These are phyloP conservation scores for Drosophila parvula DNA, from an alignment of 1,140 invertebrate genomes.

Conservation along the genomic window DNA sequence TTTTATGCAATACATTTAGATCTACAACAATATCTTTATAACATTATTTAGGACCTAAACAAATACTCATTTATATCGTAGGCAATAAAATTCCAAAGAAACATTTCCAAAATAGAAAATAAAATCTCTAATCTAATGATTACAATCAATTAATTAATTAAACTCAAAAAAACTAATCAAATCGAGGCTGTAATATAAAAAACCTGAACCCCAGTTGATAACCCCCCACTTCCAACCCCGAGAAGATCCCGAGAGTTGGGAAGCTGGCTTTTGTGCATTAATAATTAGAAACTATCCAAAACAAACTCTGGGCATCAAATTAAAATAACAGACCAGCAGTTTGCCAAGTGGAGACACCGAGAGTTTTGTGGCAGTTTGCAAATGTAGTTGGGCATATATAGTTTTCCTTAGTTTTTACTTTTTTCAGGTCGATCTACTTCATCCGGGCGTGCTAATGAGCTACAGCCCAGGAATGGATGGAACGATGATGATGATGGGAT, in stretches of 20 bases:
- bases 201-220: no score
- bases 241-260: conserved; percentile 7
- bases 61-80: neutral
- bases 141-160: conserved; percentile 1
- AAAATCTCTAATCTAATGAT: neutral
- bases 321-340: conserved; percentile 48
- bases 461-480: conserved; percentile 37
- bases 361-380: conserved; percentile 34
- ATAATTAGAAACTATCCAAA: conserved; percentile 47
- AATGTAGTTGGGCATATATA: conserved; percentile 25
- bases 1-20: no score
- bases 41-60: no score
- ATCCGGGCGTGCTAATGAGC: conserved; percentile 61
- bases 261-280: conserved; percentile 39
- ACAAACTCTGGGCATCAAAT: conserved; percentile 45
- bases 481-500: conserved; percentile 20
- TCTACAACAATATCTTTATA: no score
- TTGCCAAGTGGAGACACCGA: conserved; percentile 45
- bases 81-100: no score
- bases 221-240: neutral
- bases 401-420: conserved; percentile 10
- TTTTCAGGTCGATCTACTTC: conserved; percentile 59
- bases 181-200: neutral
- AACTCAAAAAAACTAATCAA: neutral
- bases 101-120: no score